Conservation (phyloP, 2,888 invertebrate genomes). For the Bellardia pandia region DNA sequence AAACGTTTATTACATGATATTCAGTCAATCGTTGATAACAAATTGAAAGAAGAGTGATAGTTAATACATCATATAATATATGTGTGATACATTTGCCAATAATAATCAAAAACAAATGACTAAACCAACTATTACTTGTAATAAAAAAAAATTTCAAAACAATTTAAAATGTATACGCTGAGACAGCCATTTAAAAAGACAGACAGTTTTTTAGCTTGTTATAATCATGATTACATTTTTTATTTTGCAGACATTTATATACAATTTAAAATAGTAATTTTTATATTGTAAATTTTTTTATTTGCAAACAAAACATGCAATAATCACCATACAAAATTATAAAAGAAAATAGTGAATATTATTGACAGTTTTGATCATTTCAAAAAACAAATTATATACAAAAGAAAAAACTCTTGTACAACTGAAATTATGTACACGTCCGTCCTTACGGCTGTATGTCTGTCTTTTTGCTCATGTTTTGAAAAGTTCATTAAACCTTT, state of each 20-base stretch:
- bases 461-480: conserved; percentile 21
- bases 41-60: conserved; percentile 11
- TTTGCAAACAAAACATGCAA: conserved; percentile 44
- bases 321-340: conserved; percentile 60
- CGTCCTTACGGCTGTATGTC: background rate
- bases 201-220: conserved; percentile 37
- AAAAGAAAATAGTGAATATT: conserved; percentile 35
- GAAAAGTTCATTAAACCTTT: conserved; percentile 57
- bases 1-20: conserved; percentile 22
- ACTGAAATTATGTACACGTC: conserved; percentile 26
- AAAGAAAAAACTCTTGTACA: conserved; percentile 6
- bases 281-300: no score
- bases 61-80: conserved; percentile 22
- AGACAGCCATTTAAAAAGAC: no score
- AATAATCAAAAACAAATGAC: background rate
- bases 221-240: conserved; percentile 39
- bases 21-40: conserved; percentile 30
- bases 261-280: no score
- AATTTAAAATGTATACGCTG: background rate
- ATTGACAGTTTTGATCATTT: conserved; percentile 70
- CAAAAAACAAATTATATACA: background rate
- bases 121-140: background rate
- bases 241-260: no score
- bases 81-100: background rate
- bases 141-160: conserved; percentile 1